Base-by-base conservation (phyloP, 2,797 vertebrate genomes). In the Channallabes apus region DNA sequence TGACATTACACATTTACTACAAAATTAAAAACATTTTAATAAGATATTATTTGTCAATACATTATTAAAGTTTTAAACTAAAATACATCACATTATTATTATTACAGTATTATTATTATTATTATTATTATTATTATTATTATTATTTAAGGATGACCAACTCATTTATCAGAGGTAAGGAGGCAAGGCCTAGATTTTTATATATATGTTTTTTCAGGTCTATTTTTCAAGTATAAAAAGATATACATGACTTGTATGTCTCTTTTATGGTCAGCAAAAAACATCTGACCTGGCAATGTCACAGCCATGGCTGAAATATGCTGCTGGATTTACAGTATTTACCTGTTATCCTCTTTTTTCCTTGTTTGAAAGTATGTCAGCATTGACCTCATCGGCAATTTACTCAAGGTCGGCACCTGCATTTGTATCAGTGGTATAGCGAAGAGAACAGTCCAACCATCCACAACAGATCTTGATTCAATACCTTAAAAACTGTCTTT, bases 291-390 rank as follows among this genome's bases (percentile, higher is more conserved):
- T 58, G 35, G 41, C 38, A 67, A 54, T 67, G n/a, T 51, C 38
- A 67, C 24, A 27, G 27, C 9, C 41, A 1, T 35, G 29, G 6
- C 11, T 38, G 56, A 68, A 51, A 81, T 81, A 54, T 12, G 2
- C 38, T 51, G 62, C 79, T 78, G 11, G 41, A 27, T 81, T 81
- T 68, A 51, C n/a, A n/a, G n/a, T n/a, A n/a, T 68, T 81, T 67
- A 65, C 32, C 41, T 14, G 15, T n/a, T 51, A 24, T 80, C 20
- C 61, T 41, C 20, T 27, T 65, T 51, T 46, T 64, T 81, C 62
- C 14, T 38, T 1, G 7, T 17, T 65, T 51, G 62, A 24, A 80
- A 38, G 61, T 6, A 22, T 59, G 27, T 59, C 75, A 35, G 75
- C 75, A 35, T 64, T 38, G 29, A 46, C 78, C 27, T 59, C 27